Percentiles rank a stretch among this genome's conserved stretches.
phyloP scores from a whole-genome alignment of 2,797 vertebrate genomes.

The Orestias chungarensis region DNA sequence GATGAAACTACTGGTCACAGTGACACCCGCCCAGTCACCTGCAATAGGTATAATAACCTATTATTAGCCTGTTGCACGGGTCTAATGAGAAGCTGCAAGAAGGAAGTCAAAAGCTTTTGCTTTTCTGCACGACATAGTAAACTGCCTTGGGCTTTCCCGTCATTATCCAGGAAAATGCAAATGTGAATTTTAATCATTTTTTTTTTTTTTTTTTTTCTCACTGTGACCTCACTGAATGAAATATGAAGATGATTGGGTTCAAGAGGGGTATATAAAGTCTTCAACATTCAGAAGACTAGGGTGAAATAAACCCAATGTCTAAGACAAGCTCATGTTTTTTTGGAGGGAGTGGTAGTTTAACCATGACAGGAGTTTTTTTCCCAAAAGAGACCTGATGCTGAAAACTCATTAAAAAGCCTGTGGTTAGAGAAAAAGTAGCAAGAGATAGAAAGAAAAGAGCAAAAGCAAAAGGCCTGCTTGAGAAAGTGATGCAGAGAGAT shows the following conservation, averaged over 20 bases:
- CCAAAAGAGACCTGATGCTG: conserved; percentile 25
- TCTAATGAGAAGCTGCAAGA: conserved; percentile 59
- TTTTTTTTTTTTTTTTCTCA: conserved; percentile 22
- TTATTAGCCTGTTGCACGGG: conserved; percentile 54
- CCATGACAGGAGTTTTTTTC: conserved; percentile 45
- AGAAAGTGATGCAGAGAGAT: conserved; percentile 17
- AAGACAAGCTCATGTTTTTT: conserved; percentile 44
- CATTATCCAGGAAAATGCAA: conserved; percentile 70
- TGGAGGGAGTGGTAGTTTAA: conserved; percentile 54
- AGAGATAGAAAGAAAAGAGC: conserved; percentile 4
- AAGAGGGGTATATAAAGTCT: conserved; percentile 47
- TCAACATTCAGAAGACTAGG: conserved; percentile 53
- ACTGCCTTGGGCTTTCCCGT: conserved; percentile 53
- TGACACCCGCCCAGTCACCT: conserved; percentile 30
- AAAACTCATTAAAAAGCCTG: conserved; percentile 50
- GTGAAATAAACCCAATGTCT: conserved; percentile 47
- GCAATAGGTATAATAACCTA: conserved; percentile 37
- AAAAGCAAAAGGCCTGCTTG: not conserved
- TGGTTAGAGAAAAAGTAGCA: conserved; percentile 16
- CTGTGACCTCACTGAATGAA: conserved; percentile 50
- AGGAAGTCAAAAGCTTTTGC: conserved; percentile 47
- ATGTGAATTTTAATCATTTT: conserved; percentile 70
- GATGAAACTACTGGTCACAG: conserved; percentile 10
- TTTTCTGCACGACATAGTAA: conserved; percentile 42
- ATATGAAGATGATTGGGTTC: conserved; percentile 41